These are phyloP conservation scores for Labeo catla DNA, from an alignment of 2,113 vertebrate genomes.

Conservation along the genomic window DNA sequence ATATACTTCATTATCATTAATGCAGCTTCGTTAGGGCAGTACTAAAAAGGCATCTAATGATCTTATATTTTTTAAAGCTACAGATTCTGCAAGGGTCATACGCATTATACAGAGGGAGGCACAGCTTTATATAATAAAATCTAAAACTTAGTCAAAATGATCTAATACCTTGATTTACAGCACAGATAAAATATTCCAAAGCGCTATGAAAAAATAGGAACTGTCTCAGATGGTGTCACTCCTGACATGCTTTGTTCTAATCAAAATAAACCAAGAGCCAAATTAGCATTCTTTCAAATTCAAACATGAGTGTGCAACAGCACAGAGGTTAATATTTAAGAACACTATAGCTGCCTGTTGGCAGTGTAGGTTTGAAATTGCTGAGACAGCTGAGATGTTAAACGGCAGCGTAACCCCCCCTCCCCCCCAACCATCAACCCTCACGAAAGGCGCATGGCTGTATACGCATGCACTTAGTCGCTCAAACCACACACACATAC, in stretches of 20 bases:
- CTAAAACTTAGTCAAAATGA: background rate
- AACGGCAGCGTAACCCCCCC: conserved; percentile 49
- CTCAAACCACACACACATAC: conserved; percentile 44
- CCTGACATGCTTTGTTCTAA: conserved; percentile 9
- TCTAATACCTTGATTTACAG: conserved; percentile 37
- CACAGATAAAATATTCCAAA: conserved; percentile 37
- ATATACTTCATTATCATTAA: background rate
- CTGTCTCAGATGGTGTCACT: background rate
- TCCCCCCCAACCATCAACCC: background rate
- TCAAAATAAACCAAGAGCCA: background rate
- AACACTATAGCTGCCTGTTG: conserved; percentile 64
- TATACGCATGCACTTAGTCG: conserved; percentile 3
- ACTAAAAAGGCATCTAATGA: background rate
- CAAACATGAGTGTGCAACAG: conserved; percentile 36
- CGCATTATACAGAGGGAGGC: background rate
- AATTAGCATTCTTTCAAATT: conserved; percentile 12
- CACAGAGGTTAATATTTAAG: conserved; percentile 62
- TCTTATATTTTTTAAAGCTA: background rate
- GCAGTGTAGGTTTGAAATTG: conserved; percentile 66
- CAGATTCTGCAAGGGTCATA: background rate
- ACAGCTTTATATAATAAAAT: background rate
- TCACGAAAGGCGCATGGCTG: background rate
- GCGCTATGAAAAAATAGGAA: background rate
- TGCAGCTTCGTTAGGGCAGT: background rate
- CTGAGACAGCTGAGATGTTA: conserved; percentile 73